Percentiles rank a stretch among this genome's conserved stretches.
phyloP scores from a whole-genome alignment of 2,888 invertebrate genomes.

The Actias luna region DNA sequence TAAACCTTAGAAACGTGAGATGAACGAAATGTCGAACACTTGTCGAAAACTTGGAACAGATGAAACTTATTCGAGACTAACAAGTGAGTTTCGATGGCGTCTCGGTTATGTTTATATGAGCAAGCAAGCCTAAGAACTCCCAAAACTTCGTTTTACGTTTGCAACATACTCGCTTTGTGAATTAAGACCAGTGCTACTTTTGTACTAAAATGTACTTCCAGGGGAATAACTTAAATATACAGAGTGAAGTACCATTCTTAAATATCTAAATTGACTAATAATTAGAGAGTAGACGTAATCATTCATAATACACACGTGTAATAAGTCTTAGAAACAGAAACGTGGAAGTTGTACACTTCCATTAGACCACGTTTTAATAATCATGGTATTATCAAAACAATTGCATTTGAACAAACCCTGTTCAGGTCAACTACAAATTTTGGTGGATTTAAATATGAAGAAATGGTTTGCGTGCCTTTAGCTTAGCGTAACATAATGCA shows the following conservation, averaged over 20 bases:
- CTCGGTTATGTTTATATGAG: constrained; percentile 38
- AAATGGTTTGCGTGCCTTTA: not conserved
- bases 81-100: constrained; percentile 29
- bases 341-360: not conserved
- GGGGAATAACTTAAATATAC: not conserved
- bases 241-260: not conserved
- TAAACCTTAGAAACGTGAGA: constrained; percentile 3
- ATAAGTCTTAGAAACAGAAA: not conserved
- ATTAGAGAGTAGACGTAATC: not conserved
- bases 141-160: constrained; percentile 67
- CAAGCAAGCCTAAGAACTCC: constrained; percentile 71
- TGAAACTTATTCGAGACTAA: constrained; percentile 35
- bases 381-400: not conserved
- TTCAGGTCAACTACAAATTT: not conserved
- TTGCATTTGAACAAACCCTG: not conserved
- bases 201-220: not conserved
- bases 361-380: not conserved
- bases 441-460: not conserved
- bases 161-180: constrained; percentile 67
- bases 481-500: not conserved
- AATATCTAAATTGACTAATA: not conserved
- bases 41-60: constrained; percentile 30
- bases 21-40: constrained; percentile 25
- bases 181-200: constrained; percentile 66
- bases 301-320: not conserved